Base-by-base conservation (phyloP, 2,797 vertebrate genomes). In the Carcharodon carcharias region DNA sequence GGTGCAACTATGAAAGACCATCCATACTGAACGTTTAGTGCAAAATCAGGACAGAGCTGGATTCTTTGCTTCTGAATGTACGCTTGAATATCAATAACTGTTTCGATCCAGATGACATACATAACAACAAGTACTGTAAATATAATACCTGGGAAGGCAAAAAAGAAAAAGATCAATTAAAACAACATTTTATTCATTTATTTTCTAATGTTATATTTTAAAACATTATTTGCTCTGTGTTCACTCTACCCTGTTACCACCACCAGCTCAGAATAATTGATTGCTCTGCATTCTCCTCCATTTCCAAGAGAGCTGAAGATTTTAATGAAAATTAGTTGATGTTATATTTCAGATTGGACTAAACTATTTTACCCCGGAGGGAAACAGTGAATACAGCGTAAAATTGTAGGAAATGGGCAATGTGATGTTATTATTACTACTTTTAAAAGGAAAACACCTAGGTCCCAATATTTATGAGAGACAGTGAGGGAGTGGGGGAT, bases 1-100 rank as follows among this genome's bases (percentile, higher is more conserved):
- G 99, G 98, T 85, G 99, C 99, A 96, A 99, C 97, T 97, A 99
- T 99, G 97, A 99, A 99, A 0, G 99, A 99, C 97, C 99, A 98
- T 88, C 99, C 99, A 0, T 99, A 99, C 96, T 61, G 98, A 95
- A 98, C 97, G 73, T 97, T 98, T 95, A 99, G 97, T 50, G 97
- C 96, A 97, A 99, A 99, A 73, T 97, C 97, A 92, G 96, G 63
- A 97, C 99, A 99, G 96, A 97, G n/a, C 50, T 96, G 96, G 0
- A 56, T 7, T 96, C 97, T 98, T 97, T 98, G 98, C 97, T 97
- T 96, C 0, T 96, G 96, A 50, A 97, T 96, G 97, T 99, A 99
- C 97, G 96, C 97, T 28, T 98, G 97, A 96, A 99, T 97, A 97
- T 99, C 98, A 88, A 98, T 98, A 97, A 99, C 97, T 14, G 98